Percentiles rank a stretch among this genome's conserved stretches.
Evolutionary conservation across 2,113 vertebrate species (phyloP).

Genomic region (Tachycineta bicolor): DNA sequence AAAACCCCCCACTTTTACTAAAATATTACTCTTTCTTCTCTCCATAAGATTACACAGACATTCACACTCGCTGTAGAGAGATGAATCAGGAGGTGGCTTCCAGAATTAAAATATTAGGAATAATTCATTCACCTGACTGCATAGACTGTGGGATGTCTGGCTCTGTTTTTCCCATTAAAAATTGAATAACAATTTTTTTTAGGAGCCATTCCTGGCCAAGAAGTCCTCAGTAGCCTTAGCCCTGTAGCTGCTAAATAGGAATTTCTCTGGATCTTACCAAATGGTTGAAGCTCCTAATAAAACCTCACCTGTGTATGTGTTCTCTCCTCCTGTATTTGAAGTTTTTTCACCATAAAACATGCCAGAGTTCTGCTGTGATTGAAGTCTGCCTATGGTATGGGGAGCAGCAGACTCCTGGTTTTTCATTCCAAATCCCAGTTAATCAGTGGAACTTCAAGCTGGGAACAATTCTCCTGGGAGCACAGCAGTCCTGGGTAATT

Average conservation of each 20-base stretch:
- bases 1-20: neutral
- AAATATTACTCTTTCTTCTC: neutral
- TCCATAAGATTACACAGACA: neutral
- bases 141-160: neutral
- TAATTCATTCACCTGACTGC: neutral
- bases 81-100: neutral
- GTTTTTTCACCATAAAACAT: neutral
- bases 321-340: neutral
- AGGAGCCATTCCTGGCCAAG: neutral
- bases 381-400: neutral
- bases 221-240: neutral
- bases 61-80: neutral
- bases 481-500: neutral
- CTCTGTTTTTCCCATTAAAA: neutral
- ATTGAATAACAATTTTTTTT: neutral
- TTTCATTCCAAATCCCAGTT: neutral
- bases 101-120: neutral
- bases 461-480: neutral
- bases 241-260: neutral
- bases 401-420: neutral
- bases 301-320: neutral
- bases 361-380: neutral
- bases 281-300: neutral
- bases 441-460: neutral
- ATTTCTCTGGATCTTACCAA: neutral